Evolutionary conservation across 2,888 invertebrate genomes (phyloP), one percentile per base, ranked within the genome.

Genomic region (Hirtodrosophila duncani): DNA sequence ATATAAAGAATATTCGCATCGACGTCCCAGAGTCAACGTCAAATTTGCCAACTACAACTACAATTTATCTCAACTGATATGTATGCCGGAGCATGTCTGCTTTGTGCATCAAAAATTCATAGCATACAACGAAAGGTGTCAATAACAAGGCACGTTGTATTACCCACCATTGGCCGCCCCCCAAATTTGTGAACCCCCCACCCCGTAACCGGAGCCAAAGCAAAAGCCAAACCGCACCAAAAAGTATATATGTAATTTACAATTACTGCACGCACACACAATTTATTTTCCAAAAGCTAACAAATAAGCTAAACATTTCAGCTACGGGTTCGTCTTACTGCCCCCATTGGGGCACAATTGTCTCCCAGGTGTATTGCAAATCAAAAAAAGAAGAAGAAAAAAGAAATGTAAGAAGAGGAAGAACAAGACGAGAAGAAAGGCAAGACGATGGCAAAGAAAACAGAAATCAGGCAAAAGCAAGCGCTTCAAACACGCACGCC

Each of bases 231-330:
- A n/a, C n/a, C n/a, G n/a, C n/a, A n/a, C n/a, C n/a, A n/a, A n/a
- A n/a, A n/a, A n/a, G n/a, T 13, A 36, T 39, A 10, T 42, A 20
- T 55, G 75, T 78, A 83, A 84, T 84, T 84, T 83, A 81, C 84
- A 84, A 84, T 84, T 84, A 84, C 84, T 71, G 83, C 84, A 84
- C 84, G 84, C 83, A 84, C 84, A 83, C 75, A 81, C 84, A 84
- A 84, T 84, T 84, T 84, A 84, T 84, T 83, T 77, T 83, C 66
- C 64, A 69, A n/a, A 45, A 67, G 70, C 67, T 66, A 77, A 72
- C 79, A 77, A 77, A 77, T 71, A 82, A 80, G 78, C 68, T 58
- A 34, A 61, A 38, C 58, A 59, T 61, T 77, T 63, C 60, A 33
- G 50, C n/a, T n/a, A n/a, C n/a, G n/a, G n/a, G n/a, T n/a, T n/a